Conservation (phyloP, 2,888 invertebrate species). For the Carterocephalus palaemon region DNA sequence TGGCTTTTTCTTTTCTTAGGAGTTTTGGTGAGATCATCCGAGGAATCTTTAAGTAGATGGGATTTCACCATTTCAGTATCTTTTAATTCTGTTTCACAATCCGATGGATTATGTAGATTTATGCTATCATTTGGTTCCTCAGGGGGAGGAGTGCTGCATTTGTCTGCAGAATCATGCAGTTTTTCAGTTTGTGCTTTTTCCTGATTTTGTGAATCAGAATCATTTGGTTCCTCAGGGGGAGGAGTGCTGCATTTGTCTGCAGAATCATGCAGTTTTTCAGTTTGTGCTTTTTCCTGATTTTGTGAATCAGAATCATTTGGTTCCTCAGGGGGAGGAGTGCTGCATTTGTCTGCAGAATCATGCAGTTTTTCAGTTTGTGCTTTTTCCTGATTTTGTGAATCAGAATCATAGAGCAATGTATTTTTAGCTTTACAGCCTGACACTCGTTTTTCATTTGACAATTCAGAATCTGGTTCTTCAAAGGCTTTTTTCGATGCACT, state of each 20-base stretch:
- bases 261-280: not conserved
- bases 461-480: not conserved
- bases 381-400: not conserved
- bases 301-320: slow-evolving; percentile 9
- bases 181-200: slow-evolving; percentile 24
- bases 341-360: slow-evolving; percentile 19
- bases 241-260: slow-evolving; percentile 22
- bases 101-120: slow-evolving; percentile 7
- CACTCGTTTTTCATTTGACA: no score
- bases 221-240: slow-evolving; percentile 4
- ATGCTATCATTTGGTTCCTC: slow-evolving; percentile 10
- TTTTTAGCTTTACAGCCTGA: no score
- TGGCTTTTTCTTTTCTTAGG: slow-evolving; percentile 33
- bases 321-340: slow-evolving; percentile 1
- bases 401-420: no score
- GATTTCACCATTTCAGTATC: slow-evolving; percentile 34
- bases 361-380: not conserved
- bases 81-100: slow-evolving; percentile 4
- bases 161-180: slow-evolving; percentile 15
- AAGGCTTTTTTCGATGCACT: not conserved
- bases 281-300: not conserved
- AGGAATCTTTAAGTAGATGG: slow-evolving; percentile 37
- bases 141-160: slow-evolving; percentile 7
- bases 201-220: slow-evolving; percentile 27
- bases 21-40: slow-evolving; percentile 36